Base-by-base conservation (phyloP, 1,140 invertebrate species). In the Uloborus diversus region DNA sequence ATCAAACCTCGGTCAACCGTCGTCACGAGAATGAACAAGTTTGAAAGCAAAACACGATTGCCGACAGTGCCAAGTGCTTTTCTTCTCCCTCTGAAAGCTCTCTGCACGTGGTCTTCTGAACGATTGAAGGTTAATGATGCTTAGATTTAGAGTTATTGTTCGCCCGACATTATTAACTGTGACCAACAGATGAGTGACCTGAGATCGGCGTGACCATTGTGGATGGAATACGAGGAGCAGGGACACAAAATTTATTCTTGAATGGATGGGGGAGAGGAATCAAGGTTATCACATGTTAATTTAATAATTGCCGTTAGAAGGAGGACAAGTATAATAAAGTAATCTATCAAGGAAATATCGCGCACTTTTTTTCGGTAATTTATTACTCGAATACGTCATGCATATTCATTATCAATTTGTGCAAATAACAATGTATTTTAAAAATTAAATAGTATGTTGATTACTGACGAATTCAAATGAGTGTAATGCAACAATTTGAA, bases 71-170 rank as follows among this genome's bases (percentile, higher is more conserved):
- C n/a, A n/a, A 53, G n/a, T 53, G 7, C 51, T 53, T 20, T 53
- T 23, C 51, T n/a, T 1, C n/a, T n/a, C 7, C 25, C 20, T 53
- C n/a, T n/a, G 25, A 20, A 17, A 14, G n/a, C 20, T 14, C 13
- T n/a, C 2, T 9, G 51, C 20, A 1, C n/a, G 11, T n/a, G 7
- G 51, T 23, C 51, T 53, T 53, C 51, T n/a, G 47, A 70, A 70
- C 57, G 69, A 73, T 73, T 73, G 33, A 73, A 49, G 57, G 56
- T 73, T 73, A 73, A 73, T 73, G 69, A 73, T 61, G 69, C 69
- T 33, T 70, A 49, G 68, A 70, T 49, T 65, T 65, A 65, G 57
- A 70, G 68, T 70, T 57, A 70, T 70, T 53, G 51, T 70, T 70
- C 68, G 68, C 49, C 33, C 57, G 25, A 73, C 69, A 73, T 73